phyloP scores from a whole-genome alignment of 2,797 vertebrate species.

The Artibeus lituratus region DNA sequence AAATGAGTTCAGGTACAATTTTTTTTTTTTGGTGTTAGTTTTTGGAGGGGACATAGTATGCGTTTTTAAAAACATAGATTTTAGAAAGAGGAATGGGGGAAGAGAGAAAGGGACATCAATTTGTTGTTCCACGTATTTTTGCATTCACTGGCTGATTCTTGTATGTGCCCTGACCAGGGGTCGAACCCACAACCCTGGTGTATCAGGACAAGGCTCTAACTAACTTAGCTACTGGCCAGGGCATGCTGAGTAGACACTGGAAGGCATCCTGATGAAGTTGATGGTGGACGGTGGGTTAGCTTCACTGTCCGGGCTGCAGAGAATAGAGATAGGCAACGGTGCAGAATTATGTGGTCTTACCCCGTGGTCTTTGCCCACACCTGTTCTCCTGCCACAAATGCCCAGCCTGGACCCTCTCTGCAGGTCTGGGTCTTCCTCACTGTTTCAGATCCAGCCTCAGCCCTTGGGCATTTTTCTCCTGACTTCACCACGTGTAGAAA shows the following conservation, averaged over 20 bases:
- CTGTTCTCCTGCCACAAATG: neutral
- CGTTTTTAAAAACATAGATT: neutral
- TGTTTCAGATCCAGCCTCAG: neutral
- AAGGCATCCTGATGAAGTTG: neutral
- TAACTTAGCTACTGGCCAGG: neutral
- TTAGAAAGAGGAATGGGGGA: neutral
- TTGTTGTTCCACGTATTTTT: no score
- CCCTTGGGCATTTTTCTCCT: neutral
- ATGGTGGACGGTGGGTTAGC: accelerated
- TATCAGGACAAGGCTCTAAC: neutral
- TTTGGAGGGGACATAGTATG: neutral
- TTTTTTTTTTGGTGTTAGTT: neutral
- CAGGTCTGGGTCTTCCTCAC: neutral
- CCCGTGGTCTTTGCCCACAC: neutral
- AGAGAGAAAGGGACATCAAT: no score
- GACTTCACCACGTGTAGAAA: neutral
- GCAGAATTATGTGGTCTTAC: neutral
- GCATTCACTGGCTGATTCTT: neutral
- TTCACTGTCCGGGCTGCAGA: neutral
- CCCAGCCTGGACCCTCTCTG: neutral
- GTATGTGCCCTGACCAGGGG: neutral
- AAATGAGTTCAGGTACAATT: neutral
- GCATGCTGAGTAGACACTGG: accelerated
- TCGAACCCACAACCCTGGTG: neutral
- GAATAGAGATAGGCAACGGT: neutral